These are phyloP conservation scores for Nomada flava DNA, from an alignment of 2,888 invertebrate genomes.

Conservation along the genomic window DNA sequence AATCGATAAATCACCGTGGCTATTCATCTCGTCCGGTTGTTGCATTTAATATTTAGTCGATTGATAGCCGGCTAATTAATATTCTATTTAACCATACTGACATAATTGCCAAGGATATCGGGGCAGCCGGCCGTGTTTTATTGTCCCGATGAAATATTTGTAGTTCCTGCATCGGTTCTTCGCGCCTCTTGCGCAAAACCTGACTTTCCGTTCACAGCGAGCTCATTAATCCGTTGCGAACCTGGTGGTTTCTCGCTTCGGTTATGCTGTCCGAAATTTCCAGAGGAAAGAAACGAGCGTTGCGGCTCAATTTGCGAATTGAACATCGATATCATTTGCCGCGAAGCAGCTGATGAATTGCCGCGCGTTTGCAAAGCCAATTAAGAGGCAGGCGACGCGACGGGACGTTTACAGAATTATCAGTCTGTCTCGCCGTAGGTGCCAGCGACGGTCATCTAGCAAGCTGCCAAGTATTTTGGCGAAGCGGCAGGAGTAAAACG, in stretches of 20 bases:
- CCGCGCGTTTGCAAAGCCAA: no score
- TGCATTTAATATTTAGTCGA: slow-evolving; percentile 67
- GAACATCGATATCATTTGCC: no score
- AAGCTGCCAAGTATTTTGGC: slow-evolving; percentile 76
- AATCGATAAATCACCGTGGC: slow-evolving; percentile 56
- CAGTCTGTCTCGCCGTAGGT: slow-evolving; percentile 13
- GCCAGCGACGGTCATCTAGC: slow-evolving; percentile 42
- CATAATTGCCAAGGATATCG: slow-evolving; percentile 63
- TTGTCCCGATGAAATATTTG: slow-evolving; percentile 49
- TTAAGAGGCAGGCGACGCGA: no score
- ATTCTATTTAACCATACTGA: slow-evolving; percentile 70
- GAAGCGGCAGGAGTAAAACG: slow-evolving; percentile 82
- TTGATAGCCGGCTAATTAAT: slow-evolving; percentile 70
- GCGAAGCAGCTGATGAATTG: no score
- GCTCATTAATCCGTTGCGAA: slow-evolving; percentile 8
- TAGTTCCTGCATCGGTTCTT: slow-evolving; percentile 24
- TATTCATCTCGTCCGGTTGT: slow-evolving; percentile 49
- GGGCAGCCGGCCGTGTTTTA: slow-evolving; percentile 42
- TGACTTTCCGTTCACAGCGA: not conserved
- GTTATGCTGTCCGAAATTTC: not conserved
- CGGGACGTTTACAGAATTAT: not conserved
- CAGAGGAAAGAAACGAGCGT: no score
- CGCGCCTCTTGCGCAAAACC: slow-evolving; percentile 13
- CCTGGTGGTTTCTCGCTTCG: not conserved
- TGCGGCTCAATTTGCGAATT: no score